Evolutionary conservation across 1,140 invertebrate genomes (phyloP).

Genomic region (Asobara japonica): DNA sequence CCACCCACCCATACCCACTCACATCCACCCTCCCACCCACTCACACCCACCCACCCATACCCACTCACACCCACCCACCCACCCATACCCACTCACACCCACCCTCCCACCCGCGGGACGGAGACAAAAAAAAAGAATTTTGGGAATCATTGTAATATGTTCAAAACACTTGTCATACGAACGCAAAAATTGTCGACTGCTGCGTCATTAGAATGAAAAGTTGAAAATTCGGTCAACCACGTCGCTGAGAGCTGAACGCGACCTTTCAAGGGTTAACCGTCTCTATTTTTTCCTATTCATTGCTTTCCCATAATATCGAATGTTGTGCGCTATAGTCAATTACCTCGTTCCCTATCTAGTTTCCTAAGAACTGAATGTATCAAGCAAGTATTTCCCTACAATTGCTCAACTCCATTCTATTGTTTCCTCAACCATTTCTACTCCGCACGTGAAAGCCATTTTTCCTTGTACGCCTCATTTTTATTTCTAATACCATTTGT

Average conservation of each 20-base stretch:
- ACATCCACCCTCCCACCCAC: too few relatives aligned
- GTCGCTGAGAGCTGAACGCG: background rate
- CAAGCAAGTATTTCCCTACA: background rate
- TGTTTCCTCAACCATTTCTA: background rate
- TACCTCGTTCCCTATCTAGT: background rate
- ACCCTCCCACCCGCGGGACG: too few relatives aligned
- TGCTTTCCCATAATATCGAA: background rate
- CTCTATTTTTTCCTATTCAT: background rate
- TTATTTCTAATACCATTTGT: background rate
- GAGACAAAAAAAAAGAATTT: too few relatives aligned
- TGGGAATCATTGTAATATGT: too few relatives aligned
- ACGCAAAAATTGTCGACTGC: too few relatives aligned
- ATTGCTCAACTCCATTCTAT: conserved; percentile 13
- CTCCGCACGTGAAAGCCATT: background rate
- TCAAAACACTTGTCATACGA: too few relatives aligned
- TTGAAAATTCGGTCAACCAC: too few relatives aligned
- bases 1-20: too few relatives aligned
- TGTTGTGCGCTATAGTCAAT: background rate
- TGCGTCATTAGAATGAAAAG: too few relatives aligned
- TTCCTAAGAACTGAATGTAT: background rate
- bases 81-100: too few relatives aligned
- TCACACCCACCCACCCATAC: too few relatives aligned
- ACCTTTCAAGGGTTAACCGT: background rate
- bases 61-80: too few relatives aligned
- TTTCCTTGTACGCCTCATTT: background rate